Base-by-base conservation (phyloP, 2,113 vertebrate genomes). In the Capricornis sumatraensis region DNA sequence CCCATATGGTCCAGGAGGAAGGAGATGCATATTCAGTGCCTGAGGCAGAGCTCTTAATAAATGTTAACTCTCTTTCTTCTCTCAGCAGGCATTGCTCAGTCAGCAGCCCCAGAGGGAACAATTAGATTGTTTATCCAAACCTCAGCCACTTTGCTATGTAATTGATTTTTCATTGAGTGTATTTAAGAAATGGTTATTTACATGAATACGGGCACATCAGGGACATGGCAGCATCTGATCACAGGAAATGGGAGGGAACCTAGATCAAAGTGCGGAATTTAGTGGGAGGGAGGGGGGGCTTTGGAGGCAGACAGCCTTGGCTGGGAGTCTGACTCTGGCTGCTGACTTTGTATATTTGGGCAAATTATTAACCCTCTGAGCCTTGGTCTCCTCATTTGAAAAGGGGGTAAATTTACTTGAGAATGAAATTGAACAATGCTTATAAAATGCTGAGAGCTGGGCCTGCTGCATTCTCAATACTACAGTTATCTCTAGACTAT, bases 121-220 rank as follows among this genome's bases (percentile, higher is more conserved):
- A 97, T 98, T 98, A 98, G 89, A 74, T 91, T 98, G 96, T 97
- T 98, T 98, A 98, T 97, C 93, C 97, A 97, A 97, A 96, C 97
- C 96, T 96, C 96, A 97, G 95, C 97, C 98, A 96, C 97, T 97
- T 98, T 97, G 97, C 98, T 97, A 43, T 97, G 96, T 98, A 98
- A 98, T 98, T 97, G 98, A 98, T 98, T 98, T 98, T 97, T 98
- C 98, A 97, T 97, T 97, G 97, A 97, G 86, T 95, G 91, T 96
- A 95, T 97, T 98, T 98, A 98, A 91, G 96, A 98, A 95, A 97
- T 97, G 91, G 88, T 97, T 98, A 98, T 98, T 98, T 97, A 98
- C 97, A 97, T 98, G 95, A 98, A 94, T 53, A 43, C 50, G 36
- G 95, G 79, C 85, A 84, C 96, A 62, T 95, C 28, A 87, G 97